phyloP scores from a whole-genome alignment of 2,113 vertebrate species.

The Sinocyclocheilus anshuiensis region DNA sequence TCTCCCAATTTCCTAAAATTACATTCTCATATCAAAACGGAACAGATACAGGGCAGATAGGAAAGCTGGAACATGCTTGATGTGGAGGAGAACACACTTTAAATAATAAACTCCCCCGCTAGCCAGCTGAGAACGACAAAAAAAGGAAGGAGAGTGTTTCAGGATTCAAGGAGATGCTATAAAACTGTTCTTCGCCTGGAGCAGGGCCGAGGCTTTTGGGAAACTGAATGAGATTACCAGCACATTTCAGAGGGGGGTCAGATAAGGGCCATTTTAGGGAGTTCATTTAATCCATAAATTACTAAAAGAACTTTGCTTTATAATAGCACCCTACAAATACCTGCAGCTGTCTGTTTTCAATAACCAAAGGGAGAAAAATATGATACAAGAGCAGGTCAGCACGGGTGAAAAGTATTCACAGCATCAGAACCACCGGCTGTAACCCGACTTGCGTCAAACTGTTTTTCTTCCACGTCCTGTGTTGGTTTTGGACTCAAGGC shows the following conservation, averaged over 20 bases:
- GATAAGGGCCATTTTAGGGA: constrained; percentile 42
- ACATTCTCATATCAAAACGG: constrained; percentile 57
- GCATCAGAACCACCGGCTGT: constrained; percentile 27
- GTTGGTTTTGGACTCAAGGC: constrained; percentile 52
- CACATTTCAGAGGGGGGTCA: constrained; percentile 47
- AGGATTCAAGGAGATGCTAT: constrained; percentile 50
- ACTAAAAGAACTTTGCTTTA: constrained; percentile 36
- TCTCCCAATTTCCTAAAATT: constrained; percentile 57
- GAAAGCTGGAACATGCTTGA: constrained; percentile 47
- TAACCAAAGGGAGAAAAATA: constrained; percentile 28
- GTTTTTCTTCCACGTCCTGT: constrained; percentile 14
- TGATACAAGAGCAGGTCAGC: constrained; percentile 37
- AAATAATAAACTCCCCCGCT: constrained; percentile 60
- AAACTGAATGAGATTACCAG: constrained; percentile 58
- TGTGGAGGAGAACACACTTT: constrained; percentile 60
- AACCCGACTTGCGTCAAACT: constrained; percentile 15
- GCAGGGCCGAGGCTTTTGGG: constrained; percentile 43
- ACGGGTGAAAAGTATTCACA: constrained; percentile 15
- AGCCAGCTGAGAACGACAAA: constrained; percentile 40
- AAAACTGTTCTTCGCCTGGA: constrained; percentile 49
- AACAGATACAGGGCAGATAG: constrained; percentile 53
- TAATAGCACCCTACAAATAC: constrained; percentile 41
- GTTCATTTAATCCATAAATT: constrained; percentile 57
- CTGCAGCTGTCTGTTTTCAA: constrained; percentile 45
- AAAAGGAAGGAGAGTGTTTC: constrained; percentile 45